Percentiles rank a stretch among this genome's conserved stretches.
Conservation (phyloP, 2,797 vertebrate species). For the Monodelphis domestica region DNA sequence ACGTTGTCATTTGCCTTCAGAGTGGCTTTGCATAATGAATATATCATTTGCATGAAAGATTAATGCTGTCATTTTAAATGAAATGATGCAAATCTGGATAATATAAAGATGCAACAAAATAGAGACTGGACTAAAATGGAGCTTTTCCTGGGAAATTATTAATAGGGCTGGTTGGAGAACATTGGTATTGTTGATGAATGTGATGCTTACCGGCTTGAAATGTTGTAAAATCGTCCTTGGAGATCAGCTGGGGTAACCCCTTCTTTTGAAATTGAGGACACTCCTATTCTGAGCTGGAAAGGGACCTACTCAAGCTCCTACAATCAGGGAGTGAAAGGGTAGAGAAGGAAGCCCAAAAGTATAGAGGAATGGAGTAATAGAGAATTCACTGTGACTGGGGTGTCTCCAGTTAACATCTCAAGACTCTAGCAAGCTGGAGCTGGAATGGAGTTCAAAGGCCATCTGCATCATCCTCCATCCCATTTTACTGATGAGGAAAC, state of each 20-base stretch:
- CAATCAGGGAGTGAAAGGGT: neutral
- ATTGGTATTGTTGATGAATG: neutral
- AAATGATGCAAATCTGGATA: slow-evolving; percentile 6
- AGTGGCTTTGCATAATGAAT: neutral
- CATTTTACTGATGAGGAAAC: neutral
- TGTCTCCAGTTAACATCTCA: neutral
- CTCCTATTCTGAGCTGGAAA: neutral
- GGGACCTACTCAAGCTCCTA: neutral
- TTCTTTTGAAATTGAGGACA: neutral
- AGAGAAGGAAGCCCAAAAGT: neutral
- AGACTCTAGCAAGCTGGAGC: neutral
- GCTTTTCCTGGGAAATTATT: neutral
- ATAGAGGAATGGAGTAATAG: too few relatives aligned
- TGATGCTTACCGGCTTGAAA: neutral
- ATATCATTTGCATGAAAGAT: neutral
- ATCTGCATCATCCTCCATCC: neutral
- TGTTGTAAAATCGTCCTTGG: neutral
- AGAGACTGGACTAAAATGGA: neutral
- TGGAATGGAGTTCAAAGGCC: neutral
- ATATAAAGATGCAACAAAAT: neutral
- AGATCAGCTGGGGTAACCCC: neutral
- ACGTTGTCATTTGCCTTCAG: neutral
- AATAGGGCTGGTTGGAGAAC: neutral
- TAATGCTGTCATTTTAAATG: neutral
- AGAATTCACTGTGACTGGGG: too few relatives aligned